A percentile compares a stretch with the other conserved stretches of the same genome.
Conservation (phyloP, 2,888 invertebrate genomes). For the Willowsia nigromaculata region DNA sequence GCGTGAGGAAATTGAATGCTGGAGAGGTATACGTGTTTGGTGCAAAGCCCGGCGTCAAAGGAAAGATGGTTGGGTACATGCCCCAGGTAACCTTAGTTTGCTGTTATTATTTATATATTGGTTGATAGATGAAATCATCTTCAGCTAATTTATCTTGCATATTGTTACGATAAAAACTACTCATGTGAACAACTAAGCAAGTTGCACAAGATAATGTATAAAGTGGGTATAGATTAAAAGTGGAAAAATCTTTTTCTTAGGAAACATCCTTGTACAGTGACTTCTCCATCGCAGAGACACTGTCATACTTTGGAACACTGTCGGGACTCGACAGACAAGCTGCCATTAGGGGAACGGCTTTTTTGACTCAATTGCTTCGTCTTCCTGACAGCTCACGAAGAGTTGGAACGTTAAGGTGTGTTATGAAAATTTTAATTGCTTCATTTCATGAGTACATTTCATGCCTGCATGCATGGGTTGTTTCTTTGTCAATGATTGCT, state of each 20-base stretch:
- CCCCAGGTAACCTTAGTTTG: slow-evolving; percentile 17
- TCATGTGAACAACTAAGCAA: no score
- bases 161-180: no score
- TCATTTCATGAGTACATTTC: not conserved
- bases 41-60: slow-evolving; percentile 90
- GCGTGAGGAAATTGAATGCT: slow-evolving; percentile 89
- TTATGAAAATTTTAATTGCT: no score
- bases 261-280: slow-evolving; percentile 94
- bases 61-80: slow-evolving; percentile 96
- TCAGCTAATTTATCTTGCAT: no score
- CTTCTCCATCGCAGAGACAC: slow-evolving; percentile 95
- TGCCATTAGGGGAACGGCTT: slow-evolving; percentile 89
- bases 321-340: slow-evolving; percentile 93
- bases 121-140: no score
- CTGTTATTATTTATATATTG: not conserved
- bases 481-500: no score
- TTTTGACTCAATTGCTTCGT: slow-evolving; percentile 93
- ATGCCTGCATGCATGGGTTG: no score
- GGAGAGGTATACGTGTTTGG: slow-evolving; percentile 95
- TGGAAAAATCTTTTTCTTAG: slow-evolving; percentile 81
- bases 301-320: slow-evolving; percentile 97
- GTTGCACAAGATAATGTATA: not conserved
- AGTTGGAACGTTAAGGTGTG: slow-evolving; percentile 87
- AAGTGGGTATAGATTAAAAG: no score
- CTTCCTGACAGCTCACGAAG: slow-evolving; percentile 91